These are phyloP conservation scores for Sclerodermus sp. DNA, from an alignment of 2,888 invertebrate species.

Conservation along the genomic window DNA sequence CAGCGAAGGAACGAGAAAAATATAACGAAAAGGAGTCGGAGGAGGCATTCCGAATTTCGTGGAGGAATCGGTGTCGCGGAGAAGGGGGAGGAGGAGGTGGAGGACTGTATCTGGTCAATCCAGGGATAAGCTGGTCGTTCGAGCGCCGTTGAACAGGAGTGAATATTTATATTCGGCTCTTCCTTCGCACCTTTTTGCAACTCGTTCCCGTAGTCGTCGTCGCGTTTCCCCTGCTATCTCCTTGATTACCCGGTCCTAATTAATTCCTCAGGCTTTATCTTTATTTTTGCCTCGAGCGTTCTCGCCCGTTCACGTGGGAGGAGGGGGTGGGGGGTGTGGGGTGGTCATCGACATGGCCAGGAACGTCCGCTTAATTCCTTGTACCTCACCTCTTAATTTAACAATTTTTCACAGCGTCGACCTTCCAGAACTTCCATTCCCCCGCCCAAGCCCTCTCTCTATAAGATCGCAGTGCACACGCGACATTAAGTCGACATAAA, in stretches of 20 bases:
- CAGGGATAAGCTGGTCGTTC: conserved; percentile 47
- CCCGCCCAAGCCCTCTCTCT: too few species aligned
- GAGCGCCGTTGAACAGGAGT: conserved; percentile 49
- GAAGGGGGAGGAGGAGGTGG: conserved; percentile 3
- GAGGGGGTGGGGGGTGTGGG: conserved; percentile 6
- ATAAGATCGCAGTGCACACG: too few species aligned
- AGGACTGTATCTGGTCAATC: conserved; percentile 35
- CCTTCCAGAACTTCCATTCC: too few species aligned
- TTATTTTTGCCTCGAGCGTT: conserved; percentile 35
- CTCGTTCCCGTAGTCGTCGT: conserved; percentile 27
- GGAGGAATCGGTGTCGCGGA: conserved; percentile 7
- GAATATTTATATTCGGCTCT: conserved; percentile 51
- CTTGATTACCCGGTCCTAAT: conserved; percentile 54
- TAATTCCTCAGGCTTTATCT: conserved; percentile 53
- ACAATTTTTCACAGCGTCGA: too few species aligned
- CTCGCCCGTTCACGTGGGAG: conserved; percentile 11
- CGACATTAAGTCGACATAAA: too few species aligned
- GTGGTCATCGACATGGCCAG: conserved; percentile 36
- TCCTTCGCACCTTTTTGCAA: conserved; percentile 47
- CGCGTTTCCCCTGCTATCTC: conserved; percentile 41
- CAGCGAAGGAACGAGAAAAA: too few species aligned
- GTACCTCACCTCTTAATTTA: neutral
- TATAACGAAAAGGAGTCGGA: conserved; percentile 16
- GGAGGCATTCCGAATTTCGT: conserved; percentile 45
- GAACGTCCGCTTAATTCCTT: conserved; percentile 20